Evolutionary conservation across 2,888 invertebrate genomes (phyloP), one percentile per base, ranked within the genome.

Genomic region (Xestia ashworthii): DNA sequence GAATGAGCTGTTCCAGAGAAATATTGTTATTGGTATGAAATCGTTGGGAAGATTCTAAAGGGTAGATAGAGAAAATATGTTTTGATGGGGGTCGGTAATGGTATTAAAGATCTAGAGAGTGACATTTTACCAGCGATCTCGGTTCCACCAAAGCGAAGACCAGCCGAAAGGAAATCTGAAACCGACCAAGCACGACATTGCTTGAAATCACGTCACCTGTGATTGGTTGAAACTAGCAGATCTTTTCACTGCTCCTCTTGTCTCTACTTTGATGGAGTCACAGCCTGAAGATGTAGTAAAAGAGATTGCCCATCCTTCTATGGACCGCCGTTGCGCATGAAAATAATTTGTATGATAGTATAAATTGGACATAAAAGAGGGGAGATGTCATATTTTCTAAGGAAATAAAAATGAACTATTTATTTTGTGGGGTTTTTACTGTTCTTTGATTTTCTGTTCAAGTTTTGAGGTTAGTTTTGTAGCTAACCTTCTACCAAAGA

Each of bases 1-100:
- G 74, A 85, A 89, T 86, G 81, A 87, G 70, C 32, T 41, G 55
- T 71, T 60, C 71, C 48, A 60, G 11, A 11, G 8, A 53, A 79
- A 44, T n/a, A 65, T 6, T 74, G 78, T 69, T 44, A 0, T 68
- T 38, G 41, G 65, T 19, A 71, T 78, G 50, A 81, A 64, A 6
- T n/a, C 46, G 58, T 25, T 53, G 55, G n/a, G 1, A 44, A 22
- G 64, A 74, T 73, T 19, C 1, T 14, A 5, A 58, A 14, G 14
- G 14, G 12, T 6, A 44, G 77, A 82, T 81, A 76, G 62, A 32
- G 62, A 48, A 64, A 64, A 41, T 19, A 74, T 78, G 44, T 73
- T 25, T 77, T 62, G 76, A 72, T 71, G 32, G 3, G 60, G 38
- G 14, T 46, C 6, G 48, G 6, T 41, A 9, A 66, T 22, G 16